Evolutionary conservation across 2,888 invertebrate genomes (phyloP), one percentile per base, ranked within the genome.

Genomic region (Diarsia brunnea): DNA sequence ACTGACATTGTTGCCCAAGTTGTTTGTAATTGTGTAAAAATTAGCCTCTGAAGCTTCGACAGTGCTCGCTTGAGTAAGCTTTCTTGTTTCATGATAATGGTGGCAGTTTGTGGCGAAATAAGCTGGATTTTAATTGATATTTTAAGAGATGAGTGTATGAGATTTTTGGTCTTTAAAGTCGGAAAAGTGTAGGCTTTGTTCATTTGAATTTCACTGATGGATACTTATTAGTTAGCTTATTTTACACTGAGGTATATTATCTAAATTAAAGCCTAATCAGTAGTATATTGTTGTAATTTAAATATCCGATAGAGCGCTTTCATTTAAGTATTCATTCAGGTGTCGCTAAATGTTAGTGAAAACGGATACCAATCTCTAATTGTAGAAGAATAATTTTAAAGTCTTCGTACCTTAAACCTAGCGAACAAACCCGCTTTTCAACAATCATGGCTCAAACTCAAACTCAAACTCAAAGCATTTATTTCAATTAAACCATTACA

Each of bases 11-110:
- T 85, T 71, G 64, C 65, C 19, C 7, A 84, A 82, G 65, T 85
- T 78, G 43, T 45, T 31, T 43, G 71, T 84, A 85, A 85, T 84
- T 82, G 78, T 75, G 68, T 78, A 86, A 86, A 86, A 86, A 85
- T 85, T 84, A 69, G 60, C 78, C 72, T 71, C 66, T 38, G 68
- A 73, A 63, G 72, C 81, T 74, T 76, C 69, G 63, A 81, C 69
- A 67, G 58, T 61, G 58, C 47, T 73, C 70, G 77, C 82, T 84
- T 87, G 86, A 91, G 90, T 89, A 90, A 88, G 88, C 88, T 91
- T 87, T 76, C 88, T 89, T 91, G 90, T 91, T 86, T 84, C 86
- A 85, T 88, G 86, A 90, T 89, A 88, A 88, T 82, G 83, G 79
- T 16, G 64, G 72, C 76, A 73, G 53, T 81, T 81, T 81, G 67